phyloP scores from a whole-genome alignment of 2,113 vertebrate species.

The Grammomys surdaster region DNA sequence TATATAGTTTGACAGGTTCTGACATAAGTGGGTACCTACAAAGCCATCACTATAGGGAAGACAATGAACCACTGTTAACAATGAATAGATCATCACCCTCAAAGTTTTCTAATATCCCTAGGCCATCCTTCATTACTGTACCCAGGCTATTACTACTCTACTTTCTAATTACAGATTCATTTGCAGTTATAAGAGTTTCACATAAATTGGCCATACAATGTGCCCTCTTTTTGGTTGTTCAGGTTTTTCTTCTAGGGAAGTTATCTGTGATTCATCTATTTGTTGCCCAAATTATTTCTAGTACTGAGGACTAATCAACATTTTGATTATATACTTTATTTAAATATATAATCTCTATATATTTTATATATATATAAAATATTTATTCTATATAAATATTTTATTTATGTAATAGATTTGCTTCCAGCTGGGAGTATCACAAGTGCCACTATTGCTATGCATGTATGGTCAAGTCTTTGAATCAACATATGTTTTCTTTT shows the following conservation, averaged over 20 bases:
- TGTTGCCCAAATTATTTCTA: background rate
- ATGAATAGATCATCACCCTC: background rate
- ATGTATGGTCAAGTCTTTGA: background rate
- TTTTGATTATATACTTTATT: background rate
- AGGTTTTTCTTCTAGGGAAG: background rate
- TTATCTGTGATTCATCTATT: slow-evolving; percentile 2
- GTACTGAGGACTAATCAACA: background rate
- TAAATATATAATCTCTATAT: background rate
- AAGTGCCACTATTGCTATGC: background rate
- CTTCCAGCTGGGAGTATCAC: background rate
- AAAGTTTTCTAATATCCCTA: background rate
- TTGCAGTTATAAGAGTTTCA: slow-evolving; percentile 36
- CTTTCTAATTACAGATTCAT: slow-evolving; percentile 14
- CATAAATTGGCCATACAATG: background rate
- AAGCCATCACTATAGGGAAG: background rate
- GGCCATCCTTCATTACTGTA: background rate
- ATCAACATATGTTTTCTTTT: background rate
- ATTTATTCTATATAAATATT: background rate
- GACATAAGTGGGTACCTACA: background rate
- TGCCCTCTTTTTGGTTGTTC: background rate
- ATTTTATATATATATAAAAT: no score
- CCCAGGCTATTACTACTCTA: background rate
- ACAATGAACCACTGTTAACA: background rate
- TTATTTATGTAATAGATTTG: background rate
- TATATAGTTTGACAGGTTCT: background rate